These are phyloP conservation scores for Minunthozetes semirufus DNA, from an alignment of 2,888 invertebrate species.

Conservation along the genomic window DNA sequence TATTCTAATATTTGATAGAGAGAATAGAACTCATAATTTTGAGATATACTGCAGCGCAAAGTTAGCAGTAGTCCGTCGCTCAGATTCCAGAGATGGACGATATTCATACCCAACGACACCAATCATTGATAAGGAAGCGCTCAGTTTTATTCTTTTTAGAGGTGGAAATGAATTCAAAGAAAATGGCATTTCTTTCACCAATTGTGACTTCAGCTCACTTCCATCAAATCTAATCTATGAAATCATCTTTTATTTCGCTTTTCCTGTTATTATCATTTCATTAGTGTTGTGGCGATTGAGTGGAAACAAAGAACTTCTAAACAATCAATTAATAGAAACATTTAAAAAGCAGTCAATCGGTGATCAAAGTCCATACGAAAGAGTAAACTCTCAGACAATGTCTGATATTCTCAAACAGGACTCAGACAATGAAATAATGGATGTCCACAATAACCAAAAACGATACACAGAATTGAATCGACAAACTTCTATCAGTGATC, in stretches of 20 bases:
- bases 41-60: not conserved
- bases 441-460: too few species aligned
- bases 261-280: not conserved
- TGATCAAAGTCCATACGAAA: not conserved
- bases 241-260: not conserved
- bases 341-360: too few species aligned
- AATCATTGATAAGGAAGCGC: not conserved
- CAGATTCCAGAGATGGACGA: not conserved
- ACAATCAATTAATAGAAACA: not conserved
- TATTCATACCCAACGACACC: too few species aligned
- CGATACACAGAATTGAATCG: too few species aligned
- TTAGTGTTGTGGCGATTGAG: not conserved
- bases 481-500: not conserved
- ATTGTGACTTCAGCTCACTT: not conserved
- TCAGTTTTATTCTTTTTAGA: not conserved
- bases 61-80: not conserved
- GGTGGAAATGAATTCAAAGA: not conserved
- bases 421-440: not conserved
- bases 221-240: not conserved
- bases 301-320: not conserved
- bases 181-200: not conserved
- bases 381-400: not conserved
- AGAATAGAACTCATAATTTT: not conserved
- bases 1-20: not conserved
- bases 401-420: not conserved